Percentiles rank a stretch among this genome's conserved stretches.
phyloP scores from a whole-genome alignment of 1,140 invertebrate genomes.

The Mizuhopecten yessoensis region DNA sequence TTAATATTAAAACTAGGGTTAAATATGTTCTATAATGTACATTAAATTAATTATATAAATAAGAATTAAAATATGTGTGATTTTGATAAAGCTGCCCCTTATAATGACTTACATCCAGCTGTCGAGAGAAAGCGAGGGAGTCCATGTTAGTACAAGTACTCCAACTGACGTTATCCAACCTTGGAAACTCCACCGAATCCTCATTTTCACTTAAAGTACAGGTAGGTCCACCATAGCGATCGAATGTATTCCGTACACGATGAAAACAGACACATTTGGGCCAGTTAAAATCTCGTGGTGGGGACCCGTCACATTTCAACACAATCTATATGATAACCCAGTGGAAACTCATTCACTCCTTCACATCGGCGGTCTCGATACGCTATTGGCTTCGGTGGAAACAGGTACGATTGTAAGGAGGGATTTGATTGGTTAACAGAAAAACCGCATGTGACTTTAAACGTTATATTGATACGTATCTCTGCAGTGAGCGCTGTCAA shows the following conservation, averaged over 20 bases:
- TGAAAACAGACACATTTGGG: constrained; percentile 38
- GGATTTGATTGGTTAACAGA: not conserved
- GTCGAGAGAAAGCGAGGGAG: constrained; percentile 42
- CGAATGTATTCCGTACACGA: not conserved
- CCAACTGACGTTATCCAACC: constrained; percentile 45
- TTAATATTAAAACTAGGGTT: not conserved
- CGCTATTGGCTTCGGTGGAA: constrained; percentile 36
- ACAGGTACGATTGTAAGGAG: not conserved
- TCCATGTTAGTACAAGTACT: constrained; percentile 42
- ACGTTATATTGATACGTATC: not conserved
- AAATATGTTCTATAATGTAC: not conserved
- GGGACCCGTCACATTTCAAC: not conserved
- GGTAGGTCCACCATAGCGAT: constrained; percentile 16
- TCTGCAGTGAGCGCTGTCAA: not conserved
- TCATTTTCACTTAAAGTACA: constrained; percentile 29
- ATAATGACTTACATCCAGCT: constrained; percentile 53
- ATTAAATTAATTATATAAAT: not conserved
- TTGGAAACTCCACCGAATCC: constrained; percentile 42
- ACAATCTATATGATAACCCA: constrained; percentile 19
- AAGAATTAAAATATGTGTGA: not conserved
- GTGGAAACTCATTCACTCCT: not conserved
- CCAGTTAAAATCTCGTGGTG: constrained; percentile 7
- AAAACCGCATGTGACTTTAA: constrained; percentile 7
- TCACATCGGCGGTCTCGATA: not conserved
- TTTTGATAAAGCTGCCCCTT: too few species aligned